Evolutionary conservation across 2,888 invertebrate species (phyloP), one percentile per base, ranked within the genome.

Genomic region (Argyresthia albistria): DNA sequence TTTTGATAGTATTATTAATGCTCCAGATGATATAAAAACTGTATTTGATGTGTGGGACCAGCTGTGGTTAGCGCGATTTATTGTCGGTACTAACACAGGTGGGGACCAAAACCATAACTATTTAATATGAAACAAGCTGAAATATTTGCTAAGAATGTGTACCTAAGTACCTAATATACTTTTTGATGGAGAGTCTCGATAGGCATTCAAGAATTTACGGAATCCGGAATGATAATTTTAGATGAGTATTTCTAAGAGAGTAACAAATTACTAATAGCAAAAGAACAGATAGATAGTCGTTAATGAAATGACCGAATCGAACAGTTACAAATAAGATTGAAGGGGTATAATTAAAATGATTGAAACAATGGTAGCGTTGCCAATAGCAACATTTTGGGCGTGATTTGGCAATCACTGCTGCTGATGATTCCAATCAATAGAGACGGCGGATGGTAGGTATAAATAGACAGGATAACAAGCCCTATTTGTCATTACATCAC

Each of bases 1-100:
- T 68, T 83, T 81, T 83, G 76, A 82, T 83, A 67, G 75, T 73
- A 66, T 71, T 82, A 80, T 83, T 76, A 80, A 84, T 80, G 73
- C 75, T 67, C 54, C 63, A 65, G 73, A 70, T 72, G 76, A 77
- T 70, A 70, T 81, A 81, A 83, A 84, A 81, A 76, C 60, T 75
- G 73, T 76, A 76, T 79, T 79, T 79, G 79, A 82, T 77, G 62
- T 67, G 72, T 64, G 65, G 64, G 64, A 67, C 72, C 82, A 82
- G 77, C 69, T 80, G 82, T 54, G 65, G 50, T 54, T 58, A 65
- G 62, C 65, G 66, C 63, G 37, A 79, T 77, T 80, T 81, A 79
- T 80, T 81, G 80, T 80, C 67, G 15, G 52, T 56, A 58, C 55
- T 59, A 60, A 57, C 69, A 58, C 77, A 80, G 76, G 76, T 76